Percentiles rank a stretch among this genome's conserved stretches.
phyloP scores from a whole-genome alignment of 1,140 invertebrate species.

The Brevipalpus yothersi region DNA sequence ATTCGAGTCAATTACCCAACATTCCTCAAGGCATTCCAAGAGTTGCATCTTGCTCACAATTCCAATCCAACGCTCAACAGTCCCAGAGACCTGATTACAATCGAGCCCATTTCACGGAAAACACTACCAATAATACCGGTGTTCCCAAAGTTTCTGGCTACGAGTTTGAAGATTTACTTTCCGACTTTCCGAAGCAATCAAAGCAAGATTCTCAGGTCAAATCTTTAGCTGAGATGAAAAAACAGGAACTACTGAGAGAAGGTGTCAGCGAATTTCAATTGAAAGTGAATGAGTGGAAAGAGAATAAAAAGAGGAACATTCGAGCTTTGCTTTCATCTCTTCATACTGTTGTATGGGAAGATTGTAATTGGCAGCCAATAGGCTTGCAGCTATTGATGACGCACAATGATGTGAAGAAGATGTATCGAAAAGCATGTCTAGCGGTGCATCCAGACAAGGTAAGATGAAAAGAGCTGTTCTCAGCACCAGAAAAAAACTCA shows the following conservation, averaged over 20 bases:
- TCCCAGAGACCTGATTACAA: constrained; percentile 27
- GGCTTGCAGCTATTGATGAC: constrained; percentile 84
- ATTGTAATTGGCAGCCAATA: constrained; percentile 66
- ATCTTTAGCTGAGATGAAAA: constrained; percentile 77
- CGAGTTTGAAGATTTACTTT: constrained; percentile 63
- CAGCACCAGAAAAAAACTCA: not conserved
- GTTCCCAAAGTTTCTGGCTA: constrained; percentile 26
- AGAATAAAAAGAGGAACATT: constrained; percentile 90
- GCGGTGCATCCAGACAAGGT: constrained; percentile 97
- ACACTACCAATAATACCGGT: not conserved
- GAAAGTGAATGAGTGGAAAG: constrained; percentile 49
- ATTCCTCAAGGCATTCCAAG: not conserved
- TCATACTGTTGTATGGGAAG: constrained; percentile 79
- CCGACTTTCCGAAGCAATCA: constrained; percentile 27
- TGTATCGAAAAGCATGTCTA: constrained; percentile 79
- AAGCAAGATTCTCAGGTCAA: constrained; percentile 52
- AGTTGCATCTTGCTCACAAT: constrained; percentile 2
- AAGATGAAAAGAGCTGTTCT: constrained; percentile 6
- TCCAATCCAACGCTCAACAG: not conserved
- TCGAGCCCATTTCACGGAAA: constrained; percentile 35
- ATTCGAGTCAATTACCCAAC: not conserved
- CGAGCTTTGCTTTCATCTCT: constrained; percentile 77
- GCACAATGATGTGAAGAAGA: constrained; percentile 75
- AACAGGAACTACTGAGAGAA: constrained; percentile 47
- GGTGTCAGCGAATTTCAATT: constrained; percentile 8